Conservation (phyloP, 1,140 invertebrate genomes). For the Tenebrio molitor region DNA sequence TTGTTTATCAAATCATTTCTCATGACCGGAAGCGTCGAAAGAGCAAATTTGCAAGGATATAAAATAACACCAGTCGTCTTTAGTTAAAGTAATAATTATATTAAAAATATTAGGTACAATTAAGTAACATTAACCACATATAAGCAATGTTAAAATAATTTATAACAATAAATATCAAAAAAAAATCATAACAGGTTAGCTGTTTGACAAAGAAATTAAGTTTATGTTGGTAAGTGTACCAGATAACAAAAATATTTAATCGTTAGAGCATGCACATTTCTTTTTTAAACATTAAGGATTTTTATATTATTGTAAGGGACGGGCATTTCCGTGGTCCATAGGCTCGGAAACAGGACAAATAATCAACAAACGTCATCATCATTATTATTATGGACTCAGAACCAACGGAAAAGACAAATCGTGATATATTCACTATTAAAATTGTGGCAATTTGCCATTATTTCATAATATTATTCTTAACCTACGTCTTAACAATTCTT, state of each 20-base stretch:
- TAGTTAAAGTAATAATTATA: constrained; percentile 58
- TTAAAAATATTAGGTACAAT: constrained; percentile 64
- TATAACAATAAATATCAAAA: constrained; percentile 53
- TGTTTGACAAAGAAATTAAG: constrained; percentile 9
- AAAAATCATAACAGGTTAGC: constrained; percentile 47
- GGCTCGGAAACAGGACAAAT: constrained; percentile 61
- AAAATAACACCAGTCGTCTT: not conserved
- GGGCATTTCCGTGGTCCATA: constrained; percentile 63
- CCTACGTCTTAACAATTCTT: constrained; percentile 39
- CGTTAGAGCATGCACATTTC: constrained; percentile 38
- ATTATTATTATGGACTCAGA: constrained; percentile 58
- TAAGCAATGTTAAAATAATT: constrained; percentile 55
- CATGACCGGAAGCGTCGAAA: too few relatives aligned
- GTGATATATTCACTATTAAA: constrained; percentile 42
- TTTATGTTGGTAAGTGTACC: constrained; percentile 2
- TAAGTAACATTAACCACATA: constrained; percentile 63
- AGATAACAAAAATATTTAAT: constrained; percentile 44
- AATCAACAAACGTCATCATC: constrained; percentile 52
- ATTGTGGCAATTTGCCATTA: constrained; percentile 5
- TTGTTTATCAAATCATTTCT: too few relatives aligned
- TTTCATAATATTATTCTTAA: constrained; percentile 31
- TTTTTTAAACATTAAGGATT: constrained; percentile 42
- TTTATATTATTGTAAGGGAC: constrained; percentile 54
- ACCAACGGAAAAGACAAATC: constrained; percentile 60
- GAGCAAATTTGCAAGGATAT: too few relatives aligned